These are phyloP conservation scores for Drosophila burlai DNA, from an alignment of 1,140 invertebrate genomes.

Conservation along the genomic window DNA sequence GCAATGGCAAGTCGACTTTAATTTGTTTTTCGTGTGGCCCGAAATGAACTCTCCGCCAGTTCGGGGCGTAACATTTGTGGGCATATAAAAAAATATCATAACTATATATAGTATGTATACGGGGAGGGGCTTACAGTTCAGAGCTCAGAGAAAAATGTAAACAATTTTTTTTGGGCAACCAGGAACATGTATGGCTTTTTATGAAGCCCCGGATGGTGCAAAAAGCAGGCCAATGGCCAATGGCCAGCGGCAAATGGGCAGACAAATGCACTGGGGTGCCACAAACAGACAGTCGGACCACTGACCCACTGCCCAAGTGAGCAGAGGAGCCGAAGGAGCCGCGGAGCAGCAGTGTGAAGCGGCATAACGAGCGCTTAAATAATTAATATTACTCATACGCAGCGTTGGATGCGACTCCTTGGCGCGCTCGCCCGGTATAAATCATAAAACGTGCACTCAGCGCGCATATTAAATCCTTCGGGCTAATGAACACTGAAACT, in stretches of 20 bases:
- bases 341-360: conserved; percentile 28
- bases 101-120: conserved; percentile 59
- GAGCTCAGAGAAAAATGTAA: conserved; percentile 71
- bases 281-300: conserved; percentile 64
- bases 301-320: conserved; percentile 63
- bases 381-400: conserved; percentile 80
- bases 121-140: conserved; percentile 15
- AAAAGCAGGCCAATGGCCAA: conserved; percentile 74
- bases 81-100: conserved; percentile 74
- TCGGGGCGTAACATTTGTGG: conserved; percentile 60
- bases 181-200: conserved; percentile 66
- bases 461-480: conserved; percentile 73
- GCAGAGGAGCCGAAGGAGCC: conserved; percentile 31
- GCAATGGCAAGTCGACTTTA: conserved; percentile 72
- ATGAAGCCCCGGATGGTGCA: conserved; percentile 57
- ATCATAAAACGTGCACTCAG: conserved; percentile 75
- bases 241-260: conserved; percentile 55
- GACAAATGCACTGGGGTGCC: conserved; percentile 79
- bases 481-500: conserved; percentile 68
- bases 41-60: conserved; percentile 31
- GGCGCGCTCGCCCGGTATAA: conserved; percentile 36
- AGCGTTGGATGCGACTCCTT: conserved; percentile 41
- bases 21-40: conserved; percentile 66
- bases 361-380: conserved; percentile 79
- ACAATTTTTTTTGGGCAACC: conserved; percentile 63